These are phyloP conservation scores for Zophobas morio DNA, from an alignment of 1,140 invertebrate species.

Conservation along the genomic window DNA sequence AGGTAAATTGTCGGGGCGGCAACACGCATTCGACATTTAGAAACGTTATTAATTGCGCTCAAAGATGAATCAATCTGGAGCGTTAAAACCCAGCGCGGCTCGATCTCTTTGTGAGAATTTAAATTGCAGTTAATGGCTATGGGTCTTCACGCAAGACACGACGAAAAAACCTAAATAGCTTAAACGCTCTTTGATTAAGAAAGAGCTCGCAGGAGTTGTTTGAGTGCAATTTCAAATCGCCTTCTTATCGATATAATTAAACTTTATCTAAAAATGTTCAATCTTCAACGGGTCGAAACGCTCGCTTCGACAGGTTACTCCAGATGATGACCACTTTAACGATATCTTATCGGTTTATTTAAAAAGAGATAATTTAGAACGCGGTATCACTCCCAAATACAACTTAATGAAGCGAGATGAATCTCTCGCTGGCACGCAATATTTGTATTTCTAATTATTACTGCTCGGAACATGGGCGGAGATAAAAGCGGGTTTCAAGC, in stretches of 20 bases:
- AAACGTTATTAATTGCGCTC: conserved; percentile 34
- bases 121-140: conserved; percentile 45
- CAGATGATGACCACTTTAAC: conserved; percentile 15
- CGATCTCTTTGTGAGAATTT: conserved; percentile 44
- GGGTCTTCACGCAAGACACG: conserved; percentile 20
- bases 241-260: conserved; percentile 49
- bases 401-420: conserved; percentile 35
- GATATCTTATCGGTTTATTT: conserved; percentile 45
- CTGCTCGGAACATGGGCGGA: neutral
- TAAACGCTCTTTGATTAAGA: conserved; percentile 15
- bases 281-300: conserved; percentile 28
- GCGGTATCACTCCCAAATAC: conserved; percentile 10
- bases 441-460: conserved; percentile 40
- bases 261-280: conserved; percentile 47
- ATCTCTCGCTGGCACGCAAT: conserved; percentile 27
- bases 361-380: conserved; percentile 29
- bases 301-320: conserved; percentile 12
- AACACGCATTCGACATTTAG: conserved; percentile 24
- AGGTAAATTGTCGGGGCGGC: conserved; percentile 8
- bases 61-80: conserved; percentile 28
- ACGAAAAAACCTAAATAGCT: conserved; percentile 44
- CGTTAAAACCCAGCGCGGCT: conserved; percentile 8
- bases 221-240: conserved; percentile 48
- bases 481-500: no score
- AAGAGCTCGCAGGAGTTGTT: conserved; percentile 14